Base-by-base conservation (phyloP, 2,888 invertebrate genomes). In the Tiphia femorata region DNA sequence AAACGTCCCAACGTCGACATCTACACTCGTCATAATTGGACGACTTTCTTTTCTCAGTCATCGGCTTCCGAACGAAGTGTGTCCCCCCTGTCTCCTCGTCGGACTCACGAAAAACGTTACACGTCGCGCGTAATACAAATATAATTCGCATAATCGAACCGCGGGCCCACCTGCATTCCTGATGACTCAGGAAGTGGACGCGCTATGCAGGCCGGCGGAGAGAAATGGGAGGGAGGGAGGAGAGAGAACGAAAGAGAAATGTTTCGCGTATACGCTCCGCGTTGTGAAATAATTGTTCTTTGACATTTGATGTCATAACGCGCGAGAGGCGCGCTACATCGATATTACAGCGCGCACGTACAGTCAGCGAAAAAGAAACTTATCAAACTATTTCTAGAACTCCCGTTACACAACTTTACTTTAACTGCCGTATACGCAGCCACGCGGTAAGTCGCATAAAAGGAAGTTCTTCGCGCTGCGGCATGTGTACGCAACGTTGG, bases 1-100 rank as follows among this genome's bases (percentile, higher is more conserved):
- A 69, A 63, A 69, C 65, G 56, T 60, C 58, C 62, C 58, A 62
- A 69, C 51, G 58, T 63, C 66, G 66, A 65, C 61, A 69, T 63
- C 62, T 60, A 68, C 33, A 14, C 33, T 64, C 61, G 58, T 68
- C 62, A 60, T 68, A 68, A 68, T 68, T 65, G 68, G 59, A 68
- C 67, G 67, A 67, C 56, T 68, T 68, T 53, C 62, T 61, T 59
- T 53, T 55, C 47, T 49, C 38, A 14, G 16, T 33, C 47, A 41
- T 41, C 35, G 49, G 48, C 33, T n/a, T n/a, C n/a, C n/a, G n/a
- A n/a, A n/a, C n/a, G n/a, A n/a, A n/a, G n/a, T n/a, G n/a, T n/a
- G n/a, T 49, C 46, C 33, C 41, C 29, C 41, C 30, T 41, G 14
- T 44, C 25, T 16, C 8, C 46, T 17, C 14, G 8, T 33, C 12